Conservation (phyloP, 2,888 invertebrate species). For the Brachypterus glaber region DNA sequence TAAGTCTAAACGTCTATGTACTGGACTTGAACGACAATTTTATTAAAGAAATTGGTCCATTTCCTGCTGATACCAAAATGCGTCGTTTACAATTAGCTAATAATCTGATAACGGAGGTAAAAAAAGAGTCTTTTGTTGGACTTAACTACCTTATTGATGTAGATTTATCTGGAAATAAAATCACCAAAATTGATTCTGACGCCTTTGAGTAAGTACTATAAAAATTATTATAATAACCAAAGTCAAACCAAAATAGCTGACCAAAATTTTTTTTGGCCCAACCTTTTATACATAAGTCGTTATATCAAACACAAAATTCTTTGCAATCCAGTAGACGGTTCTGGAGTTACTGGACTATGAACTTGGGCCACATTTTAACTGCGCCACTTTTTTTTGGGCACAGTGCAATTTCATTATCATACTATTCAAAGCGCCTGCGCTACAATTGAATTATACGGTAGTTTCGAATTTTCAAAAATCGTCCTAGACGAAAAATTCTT, state of each 20-base stretch:
- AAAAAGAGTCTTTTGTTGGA: conserved; percentile 52
- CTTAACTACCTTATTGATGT: conserved; percentile 59
- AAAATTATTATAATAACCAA: neutral
- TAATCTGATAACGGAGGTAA: conserved; percentile 51
- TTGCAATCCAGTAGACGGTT: too few species aligned
- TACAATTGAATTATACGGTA: too few species aligned
- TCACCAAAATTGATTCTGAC: conserved; percentile 54
- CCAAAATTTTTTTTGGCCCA: too few species aligned
- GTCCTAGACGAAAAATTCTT: too few species aligned
- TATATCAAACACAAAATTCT: too few species aligned
- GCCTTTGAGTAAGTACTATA: conserved; percentile 49
- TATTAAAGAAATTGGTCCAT: conserved; percentile 49
- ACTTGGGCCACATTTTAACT: too few species aligned
- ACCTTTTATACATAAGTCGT: too few species aligned
- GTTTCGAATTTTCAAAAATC: too few species aligned
- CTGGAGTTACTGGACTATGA: too few species aligned
- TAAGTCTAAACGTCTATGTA: conserved; percentile 60
- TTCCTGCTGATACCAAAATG: conserved; percentile 59
- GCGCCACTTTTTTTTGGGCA: too few species aligned
- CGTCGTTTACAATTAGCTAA: conserved; percentile 60
- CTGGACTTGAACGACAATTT: conserved; percentile 63
- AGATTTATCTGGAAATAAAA: conserved; percentile 59
- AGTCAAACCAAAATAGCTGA: neutral
- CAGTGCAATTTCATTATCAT: too few species aligned
- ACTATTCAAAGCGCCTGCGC: too few species aligned